Evolutionary conservation across 2,113 vertebrate genomes (phyloP), one percentile per base, ranked within the genome.

Genomic region (Rousettus leschenaultii): DNA sequence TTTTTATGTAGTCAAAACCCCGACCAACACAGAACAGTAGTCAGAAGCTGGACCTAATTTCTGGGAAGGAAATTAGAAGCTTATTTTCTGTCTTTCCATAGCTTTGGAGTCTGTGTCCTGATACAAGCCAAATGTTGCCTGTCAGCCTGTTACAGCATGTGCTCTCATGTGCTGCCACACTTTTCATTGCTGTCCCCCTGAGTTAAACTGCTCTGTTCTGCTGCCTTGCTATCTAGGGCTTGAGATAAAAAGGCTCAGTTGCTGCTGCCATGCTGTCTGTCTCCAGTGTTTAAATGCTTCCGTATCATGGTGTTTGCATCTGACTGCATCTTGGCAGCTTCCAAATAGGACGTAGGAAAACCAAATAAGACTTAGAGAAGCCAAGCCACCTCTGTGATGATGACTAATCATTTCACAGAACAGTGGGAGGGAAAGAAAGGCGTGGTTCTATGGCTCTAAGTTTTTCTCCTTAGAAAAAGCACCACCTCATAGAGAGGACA

Each of bases 291-390:
- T 97, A 97, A 98, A 87, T 97, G 95, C 59, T 97, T 95, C 79
- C 51, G 21, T 94, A 57, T 96, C 96, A 85, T 70, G 87, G 87
- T 2, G 43, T 79, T 98, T 92, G 95, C 95, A 95, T 98, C 93
- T 95, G 96, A 98, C 98, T 97, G 86, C 89, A 95, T 96, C 94
- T 97, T 98, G 97, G 93, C 86, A 97, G 94, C 95, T 98, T 97
- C 94, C 97, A 97, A 97, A 97, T 86, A 96, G 90, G 83, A 84
- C 3, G 48, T 51, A 15, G 14, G 48, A 51, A 51, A 51, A 51
- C 94, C 97, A 97, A 97, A 97, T 86, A 96, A 91, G 83, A 82
- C 88, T 89, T 89, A 93, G 35, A 94, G 78, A 86, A 98, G 96
- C 70, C 10, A 88, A 95, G 94, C 89, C 33, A 97, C 73, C 75